Evolutionary conservation across 1,140 invertebrate species (phyloP), one percentile per base, ranked within the genome.

Genomic region (Drosophila triauraria): DNA sequence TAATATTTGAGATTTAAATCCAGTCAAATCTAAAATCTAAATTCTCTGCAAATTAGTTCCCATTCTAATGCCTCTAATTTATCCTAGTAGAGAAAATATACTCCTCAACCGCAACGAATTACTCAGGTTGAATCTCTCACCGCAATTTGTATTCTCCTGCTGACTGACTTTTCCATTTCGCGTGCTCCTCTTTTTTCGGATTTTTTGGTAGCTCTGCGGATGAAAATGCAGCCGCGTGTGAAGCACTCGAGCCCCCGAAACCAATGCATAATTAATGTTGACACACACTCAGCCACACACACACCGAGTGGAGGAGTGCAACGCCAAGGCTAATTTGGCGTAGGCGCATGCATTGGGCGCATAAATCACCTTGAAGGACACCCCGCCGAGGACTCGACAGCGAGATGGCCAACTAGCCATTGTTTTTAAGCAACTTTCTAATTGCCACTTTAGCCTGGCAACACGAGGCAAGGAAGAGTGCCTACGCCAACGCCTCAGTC

Each of bases 361-460:
- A 81, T 84, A 88, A 88, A 90, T 88, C 85, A 90, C 81, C 84
- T 78, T 75, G 85, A 84, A 78, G 74, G 74, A 61, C 77, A 64
- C 40, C 60, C 53, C n/a, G 53, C 20, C 35, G 44, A 65, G 56
- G 46, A 44, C 35, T 46, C 38, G 65, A 59, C 56, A n/a, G 62
- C 35, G 78, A 60, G 50, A 60, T 74, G 64, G 53, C 67, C 75
- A 75, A 68, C 68, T 70, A 80, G 48, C 81, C 72, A 84, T 90
- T 81, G 80, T 78, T 87, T 84, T 90, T 75, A 80, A 84, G 80
- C 80, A 88, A 88, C 84, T 88, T 88, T 90, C 85, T 88, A 88
- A 88, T 90, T 88, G 84, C 84, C 84, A 88, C 84, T 90, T 88
- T 81, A 78, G 78, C 63, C 60, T 42, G 59, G 54, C 68, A 79